These are phyloP conservation scores for Polydrusus pterygomalis DNA, from an alignment of 2,888 invertebrate species.

Conservation along the genomic window DNA sequence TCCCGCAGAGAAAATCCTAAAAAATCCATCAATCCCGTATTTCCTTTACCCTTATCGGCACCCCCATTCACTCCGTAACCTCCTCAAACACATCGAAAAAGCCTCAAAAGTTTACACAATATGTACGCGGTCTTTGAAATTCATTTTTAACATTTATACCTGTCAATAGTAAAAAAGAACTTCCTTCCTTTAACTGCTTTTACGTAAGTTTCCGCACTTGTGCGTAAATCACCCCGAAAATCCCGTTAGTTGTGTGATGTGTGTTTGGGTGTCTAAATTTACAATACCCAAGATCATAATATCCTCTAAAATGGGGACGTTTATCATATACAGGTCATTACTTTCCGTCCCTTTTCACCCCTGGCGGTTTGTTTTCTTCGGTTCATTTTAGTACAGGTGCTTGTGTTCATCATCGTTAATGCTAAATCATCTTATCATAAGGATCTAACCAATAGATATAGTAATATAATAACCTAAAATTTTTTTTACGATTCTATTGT, in stretches of 20 bases:
- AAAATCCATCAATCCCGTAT: conserved; percentile 21
- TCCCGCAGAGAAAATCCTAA: neutral
- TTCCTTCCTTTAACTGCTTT: conserved; percentile 30
- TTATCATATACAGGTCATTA: conserved; percentile 38
- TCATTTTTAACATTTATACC: conserved; percentile 34
- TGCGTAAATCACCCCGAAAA: conserved; percentile 34
- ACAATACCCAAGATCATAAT: conserved; percentile 32
- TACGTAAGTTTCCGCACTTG: neutral
- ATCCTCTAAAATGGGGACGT: conserved; percentile 31
- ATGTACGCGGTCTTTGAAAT: neutral
- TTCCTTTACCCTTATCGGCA: neutral
- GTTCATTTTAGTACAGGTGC: conserved; percentile 2
- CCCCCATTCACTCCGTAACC: neutral
- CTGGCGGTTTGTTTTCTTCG: conserved; percentile 13
- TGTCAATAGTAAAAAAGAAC: conserved; percentile 30
- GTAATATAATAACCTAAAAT: no score
- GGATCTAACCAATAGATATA: no score
- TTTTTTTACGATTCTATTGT: no score
- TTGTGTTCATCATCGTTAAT: neutral
- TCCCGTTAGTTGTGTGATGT: conserved; percentile 11
- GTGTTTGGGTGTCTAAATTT: conserved; percentile 11
- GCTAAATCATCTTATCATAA: no score
- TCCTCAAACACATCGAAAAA: neutral
- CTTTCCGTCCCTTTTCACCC: conserved; percentile 6
- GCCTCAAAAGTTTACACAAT: neutral